Evolutionary conservation across 2,113 vertebrate species (phyloP).

Genomic region (Poicephalus meyeri): DNA sequence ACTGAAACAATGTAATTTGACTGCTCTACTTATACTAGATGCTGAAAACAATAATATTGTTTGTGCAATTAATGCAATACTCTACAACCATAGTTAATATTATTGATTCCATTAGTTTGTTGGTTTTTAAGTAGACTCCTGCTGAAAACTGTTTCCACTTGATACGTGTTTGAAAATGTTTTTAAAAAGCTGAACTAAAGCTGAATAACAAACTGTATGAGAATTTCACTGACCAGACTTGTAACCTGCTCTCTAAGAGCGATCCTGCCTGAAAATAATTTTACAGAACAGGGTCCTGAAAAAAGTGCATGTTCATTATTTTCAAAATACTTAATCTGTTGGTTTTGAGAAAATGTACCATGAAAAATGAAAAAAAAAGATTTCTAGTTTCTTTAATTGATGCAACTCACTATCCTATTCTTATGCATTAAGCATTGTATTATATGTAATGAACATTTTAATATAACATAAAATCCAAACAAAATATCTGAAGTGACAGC

Average conservation of each 20-base stretch:
- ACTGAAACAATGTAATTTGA: not conserved
- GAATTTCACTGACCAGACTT: not conserved
- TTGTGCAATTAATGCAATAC: not conserved
- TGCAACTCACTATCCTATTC: not conserved
- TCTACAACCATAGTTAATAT: not conserved
- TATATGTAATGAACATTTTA: not conserved
- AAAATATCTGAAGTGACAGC: not conserved
- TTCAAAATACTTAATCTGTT: not conserved
- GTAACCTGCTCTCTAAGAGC: not conserved
- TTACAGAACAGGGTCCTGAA: not conserved
- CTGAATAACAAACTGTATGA: not conserved
- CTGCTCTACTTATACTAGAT: not conserved
- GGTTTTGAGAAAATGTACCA: not conserved
- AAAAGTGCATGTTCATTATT: not conserved
- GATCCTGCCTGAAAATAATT: not conserved
- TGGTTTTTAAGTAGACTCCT: not conserved
- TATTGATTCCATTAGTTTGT: not conserved
- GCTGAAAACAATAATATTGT: not conserved
- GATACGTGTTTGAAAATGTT: not conserved
- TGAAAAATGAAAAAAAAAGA: not conserved
- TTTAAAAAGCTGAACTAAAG: not conserved
- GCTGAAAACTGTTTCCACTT: not conserved
- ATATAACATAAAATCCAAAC: not conserved
- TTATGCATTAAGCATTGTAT: not conserved
- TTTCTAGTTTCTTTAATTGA: not conserved